Base-by-base conservation (phyloP, 2,797 vertebrate species). In the Tauraco hartlaubi region DNA sequence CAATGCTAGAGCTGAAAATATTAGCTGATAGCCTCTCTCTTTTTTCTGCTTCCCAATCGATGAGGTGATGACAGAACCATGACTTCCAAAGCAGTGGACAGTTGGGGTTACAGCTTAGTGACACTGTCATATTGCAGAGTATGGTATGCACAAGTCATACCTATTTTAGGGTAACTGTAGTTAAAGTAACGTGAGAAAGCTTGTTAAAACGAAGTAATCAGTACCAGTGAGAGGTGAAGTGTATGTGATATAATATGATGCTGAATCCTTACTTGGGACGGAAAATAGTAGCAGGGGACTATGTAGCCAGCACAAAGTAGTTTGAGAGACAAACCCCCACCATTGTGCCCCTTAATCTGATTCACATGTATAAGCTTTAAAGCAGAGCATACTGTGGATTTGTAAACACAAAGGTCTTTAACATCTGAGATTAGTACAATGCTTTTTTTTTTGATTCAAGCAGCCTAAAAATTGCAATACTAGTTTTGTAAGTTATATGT, bases 341-440 rank as follows among this genome's bases (percentile, higher is more conserved):
- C 23, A 29, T 64, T 73, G 85, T 94, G 92, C 94, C 92, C 75
- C 91, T 85, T 96, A 97, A 97, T 95, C 95, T 85, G 35, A 95
- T 96, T 97, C 97, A 95, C 89, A 86, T 96, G 96, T 78, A 56
- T 73, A 46, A 83, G 73, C 90, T 95, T 93, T 91, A 68, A 78
- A 92, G 56, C 22, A 91, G 78, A 55, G 19, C 9, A 12, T 29
- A 23, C 61, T 88, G 64, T 88, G 72, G 85, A 76, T 96, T 92
- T 93, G 68, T 91, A 93, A 96, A 89, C 63, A 81, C 74, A 82
- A 84, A 84, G 55, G 48, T 84, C 67, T 94, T 75, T 77, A 78
- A 61, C 72, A 73, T 88, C 85, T 88, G 62, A 84, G 88, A 95
- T 85, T 66, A 85, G 43, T 43, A 71, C 44, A 77, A 51, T 80